Conservation (phyloP, 2,888 invertebrate species). For the Brachyptera putata region DNA sequence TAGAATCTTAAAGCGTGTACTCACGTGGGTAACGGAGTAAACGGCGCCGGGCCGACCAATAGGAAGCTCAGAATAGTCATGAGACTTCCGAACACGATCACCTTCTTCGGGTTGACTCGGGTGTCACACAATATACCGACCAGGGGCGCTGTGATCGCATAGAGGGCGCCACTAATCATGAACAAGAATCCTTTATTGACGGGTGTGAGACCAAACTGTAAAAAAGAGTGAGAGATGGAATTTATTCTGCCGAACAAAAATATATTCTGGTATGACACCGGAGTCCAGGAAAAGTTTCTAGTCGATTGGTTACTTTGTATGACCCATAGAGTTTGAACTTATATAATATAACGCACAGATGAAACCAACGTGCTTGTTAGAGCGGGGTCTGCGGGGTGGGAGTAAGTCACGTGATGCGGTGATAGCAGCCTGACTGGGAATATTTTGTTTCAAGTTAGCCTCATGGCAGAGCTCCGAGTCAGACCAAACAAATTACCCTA, state of each 20-base stretch:
- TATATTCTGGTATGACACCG: neutral
- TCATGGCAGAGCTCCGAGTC: too few relatives aligned
- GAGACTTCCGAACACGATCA: constrained; percentile 41
- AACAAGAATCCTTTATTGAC: constrained; percentile 46
- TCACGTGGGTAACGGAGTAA: constrained; percentile 42
- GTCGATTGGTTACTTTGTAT: too few relatives aligned
- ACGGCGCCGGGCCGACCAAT: constrained; percentile 49
- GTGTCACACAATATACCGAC: constrained; percentile 47
- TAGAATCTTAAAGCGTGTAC: too few relatives aligned
- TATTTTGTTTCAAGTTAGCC: too few relatives aligned
- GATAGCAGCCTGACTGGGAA: too few relatives aligned
- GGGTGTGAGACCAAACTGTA: constrained; percentile 44
- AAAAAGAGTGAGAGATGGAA: neutral
- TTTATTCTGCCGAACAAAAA: neutral
- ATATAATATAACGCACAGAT: too few relatives aligned
- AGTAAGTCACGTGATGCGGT: too few relatives aligned
- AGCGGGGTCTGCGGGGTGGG: too few relatives aligned
- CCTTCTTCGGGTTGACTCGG: constrained; percentile 55
- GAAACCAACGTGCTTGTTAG: too few relatives aligned
- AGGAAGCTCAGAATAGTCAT: constrained; percentile 43
- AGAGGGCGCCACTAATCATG: constrained; percentile 46
- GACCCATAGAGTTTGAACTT: too few relatives aligned
- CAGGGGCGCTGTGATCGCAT: constrained; percentile 46
- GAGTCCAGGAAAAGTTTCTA: too few relatives aligned
- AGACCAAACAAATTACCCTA: too few relatives aligned